A percentile compares a stretch with the other conserved stretches of the same genome.
Conservation (phyloP, 2,888 invertebrate species). For the Alloscopus bannaensis region DNA sequence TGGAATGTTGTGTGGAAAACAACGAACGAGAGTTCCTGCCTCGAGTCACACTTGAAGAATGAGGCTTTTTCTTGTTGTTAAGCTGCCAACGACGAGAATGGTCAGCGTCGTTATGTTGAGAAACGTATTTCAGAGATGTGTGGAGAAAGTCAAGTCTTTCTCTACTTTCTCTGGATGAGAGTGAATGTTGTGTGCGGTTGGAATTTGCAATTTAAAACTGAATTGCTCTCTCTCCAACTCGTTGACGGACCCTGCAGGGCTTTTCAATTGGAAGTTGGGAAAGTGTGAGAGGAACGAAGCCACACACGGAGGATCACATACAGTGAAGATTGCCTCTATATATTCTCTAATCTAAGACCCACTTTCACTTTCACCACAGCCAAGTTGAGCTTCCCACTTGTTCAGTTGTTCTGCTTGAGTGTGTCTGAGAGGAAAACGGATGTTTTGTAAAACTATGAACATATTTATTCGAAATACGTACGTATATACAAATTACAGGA, state of each 20-base stretch:
- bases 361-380: conserved; percentile 10
- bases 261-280: conserved; percentile 3
- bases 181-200: not conserved
- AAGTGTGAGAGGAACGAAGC: not conserved
- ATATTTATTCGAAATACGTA: conserved; percentile 23
- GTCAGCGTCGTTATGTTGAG: not conserved
- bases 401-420: not conserved
- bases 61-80: not conserved
- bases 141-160: not conserved
- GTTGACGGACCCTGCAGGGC: conserved; percentile 13
- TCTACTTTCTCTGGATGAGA: not conserved
- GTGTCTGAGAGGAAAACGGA: not conserved
- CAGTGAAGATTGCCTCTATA: conserved; percentile 18
- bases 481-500: conserved; percentile 18
- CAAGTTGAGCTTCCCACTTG: not conserved
- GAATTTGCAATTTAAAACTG: conserved; percentile 32
- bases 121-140: not conserved
- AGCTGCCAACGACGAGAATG: not conserved
- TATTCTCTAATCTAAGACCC: conserved; percentile 11
- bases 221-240: not conserved
- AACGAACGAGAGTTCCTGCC: not conserved
- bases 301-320: conserved; percentile 11
- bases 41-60: not conserved
- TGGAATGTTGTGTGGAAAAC: not conserved
- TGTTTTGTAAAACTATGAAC: not conserved